These are phyloP conservation scores for Carlito syrichta DNA, from an alignment of 2,113 vertebrate species.

Conservation along the genomic window DNA sequence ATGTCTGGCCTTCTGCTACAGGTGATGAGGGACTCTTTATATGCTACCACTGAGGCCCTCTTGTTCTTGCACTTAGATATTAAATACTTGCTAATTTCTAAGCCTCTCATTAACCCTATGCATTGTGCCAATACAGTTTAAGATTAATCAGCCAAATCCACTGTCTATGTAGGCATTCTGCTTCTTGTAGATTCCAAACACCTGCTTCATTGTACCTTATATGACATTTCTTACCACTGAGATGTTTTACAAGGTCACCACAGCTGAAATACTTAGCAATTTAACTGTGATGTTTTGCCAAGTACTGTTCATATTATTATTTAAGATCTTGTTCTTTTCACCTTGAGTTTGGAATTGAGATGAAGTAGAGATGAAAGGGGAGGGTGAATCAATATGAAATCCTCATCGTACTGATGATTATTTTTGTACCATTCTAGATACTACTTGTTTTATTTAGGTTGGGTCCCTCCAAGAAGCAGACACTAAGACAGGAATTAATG, in stretches of 20 bases:
- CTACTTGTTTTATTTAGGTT: background rate
- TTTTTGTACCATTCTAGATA: background rate
- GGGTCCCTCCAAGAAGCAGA: background rate
- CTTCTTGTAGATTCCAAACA: background rate
- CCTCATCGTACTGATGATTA: background rate
- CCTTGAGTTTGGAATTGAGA: background rate
- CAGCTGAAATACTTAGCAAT: background rate
- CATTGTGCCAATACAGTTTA: background rate
- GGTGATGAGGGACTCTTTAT: background rate
- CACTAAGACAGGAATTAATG: background rate
- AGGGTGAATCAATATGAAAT: background rate
- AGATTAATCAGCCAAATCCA: background rate
- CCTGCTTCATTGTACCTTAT: background rate
- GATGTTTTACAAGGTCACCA: background rate
- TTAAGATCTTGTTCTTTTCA: background rate
- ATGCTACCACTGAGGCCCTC: background rate
- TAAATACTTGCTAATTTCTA: slow-evolving; percentile 24
- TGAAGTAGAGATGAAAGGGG: background rate
- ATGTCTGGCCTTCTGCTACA: slow-evolving; percentile 11
- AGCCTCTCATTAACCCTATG: slow-evolving; percentile 7
- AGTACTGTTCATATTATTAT: background rate
- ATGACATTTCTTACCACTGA: background rate
- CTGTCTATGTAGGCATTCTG: background rate
- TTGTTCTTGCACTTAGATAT: background rate
- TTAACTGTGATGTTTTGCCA: background rate